Conservation (phyloP, 2,113 vertebrate genomes). For the Macquaria australasica region DNA sequence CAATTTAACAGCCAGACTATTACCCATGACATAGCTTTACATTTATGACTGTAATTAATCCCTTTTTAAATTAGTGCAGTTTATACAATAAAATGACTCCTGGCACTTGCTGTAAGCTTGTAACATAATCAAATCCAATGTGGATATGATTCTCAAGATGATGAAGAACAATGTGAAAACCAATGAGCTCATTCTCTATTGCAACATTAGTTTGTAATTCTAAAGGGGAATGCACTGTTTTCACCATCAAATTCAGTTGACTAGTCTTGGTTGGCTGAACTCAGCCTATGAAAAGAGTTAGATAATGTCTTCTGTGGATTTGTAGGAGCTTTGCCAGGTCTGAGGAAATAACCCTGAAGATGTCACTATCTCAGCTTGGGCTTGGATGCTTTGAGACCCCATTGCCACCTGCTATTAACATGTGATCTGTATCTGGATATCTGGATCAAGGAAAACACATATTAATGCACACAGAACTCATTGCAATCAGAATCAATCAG, state of each 20-base stretch:
- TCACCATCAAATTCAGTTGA: not conserved
- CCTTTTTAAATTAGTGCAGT: conserved; percentile 18
- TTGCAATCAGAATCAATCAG: too few species aligned
- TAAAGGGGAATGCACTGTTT: not conserved
- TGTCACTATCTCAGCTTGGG: not conserved
- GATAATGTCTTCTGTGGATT: not conserved
- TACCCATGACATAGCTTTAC: conserved; percentile 14
- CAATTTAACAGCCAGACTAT: conserved; percentile 33
- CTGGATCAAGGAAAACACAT: not conserved
- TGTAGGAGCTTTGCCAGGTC: not conserved
- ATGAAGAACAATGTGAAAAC: not conserved
- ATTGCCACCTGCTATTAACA: not conserved
- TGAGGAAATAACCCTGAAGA: too few species aligned
- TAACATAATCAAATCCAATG: conserved; percentile 9
- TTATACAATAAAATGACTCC: conserved; percentile 19
- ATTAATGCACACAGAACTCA: not conserved
- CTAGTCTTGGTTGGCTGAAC: not conserved
- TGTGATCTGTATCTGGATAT: not conserved
- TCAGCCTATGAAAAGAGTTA: not conserved
- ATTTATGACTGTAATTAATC: conserved; percentile 34
- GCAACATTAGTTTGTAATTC: not conserved
- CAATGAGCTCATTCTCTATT: not conserved
- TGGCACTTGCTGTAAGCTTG: conserved; percentile 12
- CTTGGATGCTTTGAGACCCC: not conserved
- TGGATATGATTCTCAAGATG: not conserved